Percentiles rank a stretch among this genome's conserved stretches.
Conservation (phyloP, 2,113 vertebrate genomes). For the Rhineura floridana region DNA sequence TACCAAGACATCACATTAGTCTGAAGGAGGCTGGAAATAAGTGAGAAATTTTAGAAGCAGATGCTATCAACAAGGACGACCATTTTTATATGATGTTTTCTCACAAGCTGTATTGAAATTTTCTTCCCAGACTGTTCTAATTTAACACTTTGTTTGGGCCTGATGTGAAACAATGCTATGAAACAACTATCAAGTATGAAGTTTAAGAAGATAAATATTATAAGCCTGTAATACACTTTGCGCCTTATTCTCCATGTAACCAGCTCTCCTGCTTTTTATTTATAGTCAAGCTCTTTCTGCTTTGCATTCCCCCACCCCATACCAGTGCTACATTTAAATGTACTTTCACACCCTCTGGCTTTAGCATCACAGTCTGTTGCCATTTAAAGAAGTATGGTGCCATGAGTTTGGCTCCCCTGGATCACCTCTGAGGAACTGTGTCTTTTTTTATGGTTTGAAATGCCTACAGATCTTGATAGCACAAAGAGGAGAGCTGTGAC, state of each 20-base stretch:
- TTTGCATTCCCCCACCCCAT: not conserved
- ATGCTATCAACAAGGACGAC: constrained; percentile 28
- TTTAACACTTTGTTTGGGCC: constrained; percentile 24
- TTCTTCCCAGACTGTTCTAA: constrained; percentile 45
- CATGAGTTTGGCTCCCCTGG: constrained; percentile 15
- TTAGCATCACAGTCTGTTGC: constrained; percentile 61
- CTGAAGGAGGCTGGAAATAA: constrained; percentile 42
- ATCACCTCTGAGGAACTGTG: not conserved
- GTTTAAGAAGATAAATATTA: constrained; percentile 22
- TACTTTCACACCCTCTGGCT: constrained; percentile 65
- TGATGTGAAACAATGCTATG: constrained; percentile 2
- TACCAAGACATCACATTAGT: constrained; percentile 32
- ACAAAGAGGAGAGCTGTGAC: not conserved
- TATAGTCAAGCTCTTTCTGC: constrained; percentile 49
- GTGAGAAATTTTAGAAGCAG: constrained; percentile 40
- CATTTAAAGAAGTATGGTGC: constrained; percentile 45
- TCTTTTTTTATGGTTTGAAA: not conserved
- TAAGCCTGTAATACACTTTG: constrained; percentile 32
- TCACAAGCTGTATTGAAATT: constrained; percentile 16
- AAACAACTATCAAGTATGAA: constrained; percentile 33
- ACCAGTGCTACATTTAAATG: constrained; percentile 45
- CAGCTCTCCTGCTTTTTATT: constrained; percentile 60
- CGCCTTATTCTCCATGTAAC: constrained; percentile 25
- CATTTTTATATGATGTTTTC: constrained; percentile 40
- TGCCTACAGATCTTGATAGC: not conserved